Base-by-base conservation (phyloP, 2,888 invertebrate genomes). In the Drosophila setosimentum region DNA sequence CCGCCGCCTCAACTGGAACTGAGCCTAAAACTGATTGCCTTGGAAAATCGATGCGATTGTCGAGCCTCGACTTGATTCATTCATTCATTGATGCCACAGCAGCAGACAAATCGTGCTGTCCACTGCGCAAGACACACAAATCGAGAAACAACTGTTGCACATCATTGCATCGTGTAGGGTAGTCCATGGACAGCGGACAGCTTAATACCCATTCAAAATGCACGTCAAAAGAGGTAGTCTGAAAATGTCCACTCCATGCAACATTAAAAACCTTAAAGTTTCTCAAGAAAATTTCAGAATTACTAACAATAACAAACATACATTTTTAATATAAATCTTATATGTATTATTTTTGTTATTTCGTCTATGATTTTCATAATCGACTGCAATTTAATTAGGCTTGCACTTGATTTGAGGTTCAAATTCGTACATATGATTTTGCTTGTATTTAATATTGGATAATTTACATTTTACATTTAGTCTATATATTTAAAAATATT, bases 81-180 rank as follows among this genome's bases (percentile, higher is more conserved):
- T 83, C 87, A 86, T 82, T 80, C 83, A 86, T 82, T 83, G 71
- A 68, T 58, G 53, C 66, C 65, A 60, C 67, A 27, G 11, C 21
- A 33, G 11, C n/a, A 29, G 53, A 16, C 45, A 24, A 21, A 24
- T 7, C 3, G 8, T 50, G n/a, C 30, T 29, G 68, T 58, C 66
- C 77, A 91, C 57, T 91, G 91, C 91, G 91, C 91, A 91, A 91
- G 91, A 82, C 91, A 80, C 75, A 76, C 77, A 75, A 73, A 78
- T 73, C 62, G 42, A 76, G 57, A 76, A 81, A 80, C 88, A 90
- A 81, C 89, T 91, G 91, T 91, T 91, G 91, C 91, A 82, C 74
- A 68, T 83, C 68, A 50, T 64, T 49, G 64, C 58, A 67, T 50
- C 68, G 37, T 40, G 49, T 48, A 37, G 16, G 37, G 27, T 50